phyloP scores from a whole-genome alignment of 2,113 vertebrate species.

The Prionailurus bengalensis region DNA sequence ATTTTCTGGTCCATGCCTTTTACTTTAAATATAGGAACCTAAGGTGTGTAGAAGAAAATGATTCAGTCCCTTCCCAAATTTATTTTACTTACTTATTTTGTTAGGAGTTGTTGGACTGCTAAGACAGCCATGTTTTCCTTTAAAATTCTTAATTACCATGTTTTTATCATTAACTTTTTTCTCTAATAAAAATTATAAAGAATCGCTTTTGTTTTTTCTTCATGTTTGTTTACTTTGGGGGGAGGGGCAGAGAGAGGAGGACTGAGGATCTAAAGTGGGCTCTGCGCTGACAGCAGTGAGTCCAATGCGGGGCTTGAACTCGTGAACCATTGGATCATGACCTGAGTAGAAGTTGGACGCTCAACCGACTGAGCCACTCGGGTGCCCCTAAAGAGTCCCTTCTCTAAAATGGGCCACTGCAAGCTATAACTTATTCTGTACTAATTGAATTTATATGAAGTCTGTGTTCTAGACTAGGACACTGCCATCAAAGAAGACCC shows the following conservation, averaged over 20 bases:
- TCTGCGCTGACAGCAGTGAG: no score
- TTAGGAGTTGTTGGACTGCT: not conserved
- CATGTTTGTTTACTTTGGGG: no score
- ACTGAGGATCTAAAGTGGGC: no score
- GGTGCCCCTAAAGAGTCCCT: not conserved
- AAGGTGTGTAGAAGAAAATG: not conserved
- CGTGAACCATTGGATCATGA: no score
- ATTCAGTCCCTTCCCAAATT: not conserved
- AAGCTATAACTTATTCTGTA: not conserved
- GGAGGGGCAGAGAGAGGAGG: no score
- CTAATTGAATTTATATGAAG: not conserved
- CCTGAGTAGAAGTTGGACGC: no score
- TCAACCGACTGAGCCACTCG: no score
- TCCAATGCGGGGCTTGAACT: no score
- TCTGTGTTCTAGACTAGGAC: not conserved
- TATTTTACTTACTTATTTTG: slow-evolving; percentile 3
- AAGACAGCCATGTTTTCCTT: not conserved
- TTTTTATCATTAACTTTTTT: slow-evolving; percentile 42
- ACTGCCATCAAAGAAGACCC: not conserved
- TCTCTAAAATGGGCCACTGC: not conserved
- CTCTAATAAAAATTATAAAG: slow-evolving; percentile 36
- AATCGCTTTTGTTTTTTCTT: not conserved
- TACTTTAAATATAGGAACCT: not conserved
- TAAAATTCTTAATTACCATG: slow-evolving; percentile 23
- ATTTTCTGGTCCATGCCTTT: not conserved